phyloP scores from a whole-genome alignment of 2,888 invertebrate genomes.

The Harmothoe impar region DNA sequence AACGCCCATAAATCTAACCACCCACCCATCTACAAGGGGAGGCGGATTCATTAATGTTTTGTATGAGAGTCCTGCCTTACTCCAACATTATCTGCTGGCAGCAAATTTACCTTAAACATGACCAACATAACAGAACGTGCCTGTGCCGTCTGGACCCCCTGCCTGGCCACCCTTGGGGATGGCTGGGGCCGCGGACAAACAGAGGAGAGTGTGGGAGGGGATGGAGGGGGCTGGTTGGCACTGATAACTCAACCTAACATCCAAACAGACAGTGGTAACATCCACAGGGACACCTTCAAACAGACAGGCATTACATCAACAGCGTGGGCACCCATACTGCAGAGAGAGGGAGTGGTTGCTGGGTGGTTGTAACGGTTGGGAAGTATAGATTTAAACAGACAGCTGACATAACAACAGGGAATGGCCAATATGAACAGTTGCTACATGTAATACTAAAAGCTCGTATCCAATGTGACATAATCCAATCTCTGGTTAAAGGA shows the following conservation, averaged over 20 bases:
- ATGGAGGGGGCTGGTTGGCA: neutral
- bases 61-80: neutral
- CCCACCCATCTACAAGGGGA: constrained; percentile 22
- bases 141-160: neutral
- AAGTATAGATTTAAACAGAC: no score
- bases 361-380: no score
- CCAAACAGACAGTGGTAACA: constrained; percentile 36
- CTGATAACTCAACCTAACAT: constrained; percentile 17
- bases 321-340: neutral
- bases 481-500: no score
- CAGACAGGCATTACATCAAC: neutral
- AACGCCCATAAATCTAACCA: neutral
- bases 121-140: constrained; percentile 28
- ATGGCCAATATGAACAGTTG: no score
- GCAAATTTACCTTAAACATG: constrained; percentile 43
- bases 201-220: neutral
- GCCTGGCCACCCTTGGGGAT: neutral
- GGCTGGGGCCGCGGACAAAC: constrained; percentile 1
- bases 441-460: no score
- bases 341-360: no score
- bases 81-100: constrained; percentile 24
- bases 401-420: no score
- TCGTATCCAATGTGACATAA: no score
- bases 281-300: neutral
- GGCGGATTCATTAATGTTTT: neutral